Evolutionary conservation across 2,797 vertebrate genomes (phyloP), one percentile per base, ranked within the genome.

Genomic region (Characodon lateralis): DNA sequence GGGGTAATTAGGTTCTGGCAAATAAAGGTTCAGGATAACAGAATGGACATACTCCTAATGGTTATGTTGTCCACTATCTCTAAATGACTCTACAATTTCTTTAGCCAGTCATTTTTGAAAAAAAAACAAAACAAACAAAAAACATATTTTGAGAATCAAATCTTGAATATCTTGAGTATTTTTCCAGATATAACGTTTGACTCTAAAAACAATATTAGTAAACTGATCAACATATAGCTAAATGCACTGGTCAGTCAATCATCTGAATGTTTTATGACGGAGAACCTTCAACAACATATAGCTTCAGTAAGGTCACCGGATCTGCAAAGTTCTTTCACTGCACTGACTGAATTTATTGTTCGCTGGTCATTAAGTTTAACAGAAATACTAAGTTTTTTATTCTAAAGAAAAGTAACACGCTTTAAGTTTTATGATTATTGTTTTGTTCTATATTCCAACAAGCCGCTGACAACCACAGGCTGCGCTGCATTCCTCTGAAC

Each of bases 361-460:
- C 63, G 41, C 20, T 28, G 26, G 12, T n/a, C 12, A 10, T 35
- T 14, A 31, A 18, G 35, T 43, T 43, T 20, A 71, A 28, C 31
- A 41, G 35, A 63, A 48, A 79, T 46, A 28, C 20, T 0, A 72
- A 50, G 70, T 16, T 65, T 61, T 39, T 68, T 72, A 20, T 12
- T 46, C 24, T 28, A 74, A 78, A 26, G 74, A 73, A 2, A 6
- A 56, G 0, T 35, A 74, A 43, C 0, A 35, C 6, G 26, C 14
- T 78, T 28, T 41, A 71, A 76, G 51, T 55, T 18, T 51, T n/a
- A 43, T 28, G 48, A 28, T 50, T 24, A 41, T 68, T 2, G 7
- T 53, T 71, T 78, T 63, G 35, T 51, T 1, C 51, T 39, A 7
- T 55, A 69, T 72, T 83, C 56, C 43, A 81, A 65, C 35, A 53